phyloP scores from a whole-genome alignment of 2,113 vertebrate genomes.

The Catagonus wagneri region DNA sequence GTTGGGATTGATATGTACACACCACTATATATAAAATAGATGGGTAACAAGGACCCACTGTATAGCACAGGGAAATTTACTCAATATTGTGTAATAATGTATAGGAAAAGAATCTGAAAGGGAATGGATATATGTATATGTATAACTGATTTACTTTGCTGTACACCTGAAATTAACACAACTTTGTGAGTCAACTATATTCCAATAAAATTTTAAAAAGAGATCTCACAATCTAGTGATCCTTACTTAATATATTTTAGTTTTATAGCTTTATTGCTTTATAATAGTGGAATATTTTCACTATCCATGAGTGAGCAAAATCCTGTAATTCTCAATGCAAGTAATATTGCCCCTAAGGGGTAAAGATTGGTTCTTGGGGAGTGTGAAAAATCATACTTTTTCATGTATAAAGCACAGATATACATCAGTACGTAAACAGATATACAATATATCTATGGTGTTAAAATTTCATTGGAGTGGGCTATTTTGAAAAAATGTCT shows the following conservation, averaged over 20 bases:
- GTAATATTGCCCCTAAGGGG: not conserved
- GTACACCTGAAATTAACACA: no score
- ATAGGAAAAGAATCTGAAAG: no score
- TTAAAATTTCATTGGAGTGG: not conserved
- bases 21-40: no score
- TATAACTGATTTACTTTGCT: no score
- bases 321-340: not conserved
- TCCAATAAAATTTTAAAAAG: no score
- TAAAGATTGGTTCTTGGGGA: not conserved
- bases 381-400: not conserved
- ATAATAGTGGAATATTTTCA: constrained; percentile 23
- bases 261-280: constrained; percentile 33
- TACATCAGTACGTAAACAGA: not conserved
- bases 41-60: no score
- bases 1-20: no score
- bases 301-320: not conserved
- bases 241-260: constrained; percentile 37
- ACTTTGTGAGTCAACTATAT: no score
- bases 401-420: not conserved
- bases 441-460: not conserved
- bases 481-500: not conserved
- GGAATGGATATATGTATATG: no score
- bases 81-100: no score
- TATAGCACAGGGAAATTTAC: no score
- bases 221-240: not conserved